These are phyloP conservation scores for Atherix ibis DNA, from an alignment of 2,888 invertebrate genomes.

Conservation along the genomic window DNA sequence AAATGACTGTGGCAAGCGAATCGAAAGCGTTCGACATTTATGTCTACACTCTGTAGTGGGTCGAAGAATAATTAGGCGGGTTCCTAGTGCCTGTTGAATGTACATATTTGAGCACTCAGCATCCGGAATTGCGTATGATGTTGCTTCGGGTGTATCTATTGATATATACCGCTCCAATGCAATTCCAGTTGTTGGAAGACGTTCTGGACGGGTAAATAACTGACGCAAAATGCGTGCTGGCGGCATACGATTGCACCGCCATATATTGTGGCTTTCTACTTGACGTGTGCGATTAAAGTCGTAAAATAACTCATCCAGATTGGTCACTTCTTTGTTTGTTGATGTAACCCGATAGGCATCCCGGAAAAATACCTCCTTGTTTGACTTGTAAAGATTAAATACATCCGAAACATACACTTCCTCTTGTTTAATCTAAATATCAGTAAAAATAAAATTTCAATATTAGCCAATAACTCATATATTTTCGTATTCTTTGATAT, in stretches of 20 bases:
- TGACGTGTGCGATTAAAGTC: conserved; percentile 24
- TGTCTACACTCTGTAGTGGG: conserved; percentile 63
- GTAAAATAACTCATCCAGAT: conserved; percentile 28
- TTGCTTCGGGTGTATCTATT: conserved; percentile 54
- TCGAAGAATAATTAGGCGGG: conserved; percentile 50
- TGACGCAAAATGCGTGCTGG: conserved; percentile 54
- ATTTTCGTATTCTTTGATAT: too few relatives aligned
- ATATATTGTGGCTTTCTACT: conserved; percentile 25
- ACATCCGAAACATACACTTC: conserved; percentile 39
- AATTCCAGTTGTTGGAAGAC: conserved; percentile 56
- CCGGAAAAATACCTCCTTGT: conserved; percentile 45
- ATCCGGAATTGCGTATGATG: conserved; percentile 52
- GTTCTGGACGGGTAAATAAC: conserved; percentile 53
- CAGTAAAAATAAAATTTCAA: too few relatives aligned
- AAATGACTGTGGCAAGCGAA: conserved; percentile 54
- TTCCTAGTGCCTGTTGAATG: conserved; percentile 55
- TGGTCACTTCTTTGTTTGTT: conserved; percentile 24
- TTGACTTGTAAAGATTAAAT: conserved; percentile 39
- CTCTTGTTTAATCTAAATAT: conserved; percentile 41
- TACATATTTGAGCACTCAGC: conserved; percentile 72
- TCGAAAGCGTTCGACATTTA: conserved; percentile 53
- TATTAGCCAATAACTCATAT: too few relatives aligned
- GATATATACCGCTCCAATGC: conserved; percentile 62
- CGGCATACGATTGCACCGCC: conserved; percentile 62
- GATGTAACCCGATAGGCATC: conserved; percentile 40